These are phyloP conservation scores for Chlorospingus semifuscus DNA, from an alignment of 2,797 vertebrate species.

Conservation along the genomic window DNA sequence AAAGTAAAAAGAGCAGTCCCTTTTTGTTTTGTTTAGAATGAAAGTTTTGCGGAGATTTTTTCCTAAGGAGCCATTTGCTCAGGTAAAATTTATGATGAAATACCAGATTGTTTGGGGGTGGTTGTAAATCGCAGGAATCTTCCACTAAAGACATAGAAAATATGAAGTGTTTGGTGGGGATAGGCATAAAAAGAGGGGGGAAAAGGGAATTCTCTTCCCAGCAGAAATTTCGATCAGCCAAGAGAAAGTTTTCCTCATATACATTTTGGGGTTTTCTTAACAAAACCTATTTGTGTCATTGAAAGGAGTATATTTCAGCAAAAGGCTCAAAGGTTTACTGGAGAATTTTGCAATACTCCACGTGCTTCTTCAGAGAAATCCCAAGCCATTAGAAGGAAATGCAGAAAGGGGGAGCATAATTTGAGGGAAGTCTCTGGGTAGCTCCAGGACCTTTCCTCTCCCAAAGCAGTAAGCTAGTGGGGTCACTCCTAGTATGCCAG, in stretches of 20 bases:
- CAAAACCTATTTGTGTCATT: neutral
- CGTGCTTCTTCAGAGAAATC: neutral
- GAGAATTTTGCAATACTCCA: neutral
- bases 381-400: neutral
- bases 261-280: neutral
- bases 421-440: neutral
- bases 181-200: neutral
- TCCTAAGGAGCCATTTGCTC: neutral
- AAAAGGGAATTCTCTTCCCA: neutral
- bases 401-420: neutral
- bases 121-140: neutral
- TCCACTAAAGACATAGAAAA: neutral
- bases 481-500: neutral
- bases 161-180: neutral
- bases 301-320: neutral
- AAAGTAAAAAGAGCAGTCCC: neutral
- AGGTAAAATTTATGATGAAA: neutral
- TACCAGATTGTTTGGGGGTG: neutral
- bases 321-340: neutral
- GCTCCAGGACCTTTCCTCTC: neutral
- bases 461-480: neutral
- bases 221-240: neutral
- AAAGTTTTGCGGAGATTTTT: neutral
- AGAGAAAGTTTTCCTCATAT: neutral
- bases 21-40: neutral